phyloP scores from a whole-genome alignment of 2,888 invertebrate species.

The Allygus modestus region DNA sequence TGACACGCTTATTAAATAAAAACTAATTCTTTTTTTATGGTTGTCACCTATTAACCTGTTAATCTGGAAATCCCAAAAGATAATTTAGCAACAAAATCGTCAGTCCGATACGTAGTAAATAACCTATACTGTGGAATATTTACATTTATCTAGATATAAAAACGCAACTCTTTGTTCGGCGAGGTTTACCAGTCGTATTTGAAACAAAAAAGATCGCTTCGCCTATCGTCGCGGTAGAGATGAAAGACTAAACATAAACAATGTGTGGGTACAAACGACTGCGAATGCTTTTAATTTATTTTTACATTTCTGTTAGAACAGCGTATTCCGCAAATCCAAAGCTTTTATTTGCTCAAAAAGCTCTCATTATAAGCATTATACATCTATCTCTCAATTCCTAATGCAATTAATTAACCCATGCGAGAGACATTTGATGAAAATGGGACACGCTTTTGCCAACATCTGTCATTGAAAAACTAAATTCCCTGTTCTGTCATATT shows the following conservation, averaged over 20 bases:
- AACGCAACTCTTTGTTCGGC: no score
- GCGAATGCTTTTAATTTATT: not conserved
- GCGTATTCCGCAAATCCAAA: not conserved
- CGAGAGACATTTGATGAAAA: not conserved
- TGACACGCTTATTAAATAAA: no score
- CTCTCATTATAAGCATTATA: constrained; percentile 14
- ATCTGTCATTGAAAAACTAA: constrained; percentile 20
- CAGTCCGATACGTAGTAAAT: no score
- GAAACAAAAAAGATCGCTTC: no score
- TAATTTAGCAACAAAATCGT: no score
- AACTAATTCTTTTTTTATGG: no score
- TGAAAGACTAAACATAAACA: not conserved
- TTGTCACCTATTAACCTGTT: no score
- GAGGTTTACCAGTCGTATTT: no score
- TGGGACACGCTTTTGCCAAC: constrained; percentile 40
- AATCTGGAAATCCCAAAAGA: no score
- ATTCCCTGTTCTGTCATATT: not conserved
- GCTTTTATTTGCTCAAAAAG: constrained; percentile 17
- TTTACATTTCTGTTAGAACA: constrained; percentile 3
- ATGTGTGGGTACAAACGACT: not conserved
- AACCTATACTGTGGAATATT: no score
- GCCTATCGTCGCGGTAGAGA: no score
- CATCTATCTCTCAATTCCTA: constrained; percentile 16
- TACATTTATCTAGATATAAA: no score
- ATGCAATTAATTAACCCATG: constrained; percentile 22